These are phyloP conservation scores for Xestia xanthographa DNA, from an alignment of 2,888 invertebrate species.

Conservation along the genomic window DNA sequence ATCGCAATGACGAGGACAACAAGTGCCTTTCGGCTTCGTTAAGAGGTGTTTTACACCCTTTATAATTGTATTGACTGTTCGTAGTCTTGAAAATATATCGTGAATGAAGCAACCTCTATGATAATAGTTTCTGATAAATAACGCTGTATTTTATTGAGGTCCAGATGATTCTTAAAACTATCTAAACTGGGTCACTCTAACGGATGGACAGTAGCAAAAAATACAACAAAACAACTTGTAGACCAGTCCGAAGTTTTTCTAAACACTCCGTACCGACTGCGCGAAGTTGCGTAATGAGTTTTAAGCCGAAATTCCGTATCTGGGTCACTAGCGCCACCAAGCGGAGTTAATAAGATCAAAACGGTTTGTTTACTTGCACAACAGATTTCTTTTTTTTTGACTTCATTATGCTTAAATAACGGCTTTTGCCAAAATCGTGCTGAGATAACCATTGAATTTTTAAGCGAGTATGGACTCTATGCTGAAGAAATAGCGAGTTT, in stretches of 20 bases:
- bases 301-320: constrained; percentile 68
- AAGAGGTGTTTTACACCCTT: too few relatives aligned
- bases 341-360: constrained; percentile 71
- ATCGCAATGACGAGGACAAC: too few relatives aligned
- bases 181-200: constrained; percentile 39
- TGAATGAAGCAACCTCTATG: neutral
- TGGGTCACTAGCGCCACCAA: constrained; percentile 70
- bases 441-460: constrained; percentile 10
- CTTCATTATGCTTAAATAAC: constrained; percentile 61
- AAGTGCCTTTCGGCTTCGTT: too few relatives aligned
- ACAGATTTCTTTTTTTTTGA: constrained; percentile 67
- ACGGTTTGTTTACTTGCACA: constrained; percentile 76
- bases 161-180: neutral
- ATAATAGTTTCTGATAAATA: neutral
- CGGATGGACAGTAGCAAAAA: constrained; percentile 33
- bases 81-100: neutral
- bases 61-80: neutral
- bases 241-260: constrained; percentile 39
- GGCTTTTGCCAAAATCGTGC: constrained; percentile 54
- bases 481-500: neutral
- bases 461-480: constrained; percentile 37
- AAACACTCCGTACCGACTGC: constrained; percentile 38
- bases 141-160: neutral
- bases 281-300: constrained; percentile 71
- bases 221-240: constrained; percentile 30